These are phyloP conservation scores for Oscheius sp. DNA, from an alignment of 1,140 invertebrate species.

Conservation along the genomic window DNA sequence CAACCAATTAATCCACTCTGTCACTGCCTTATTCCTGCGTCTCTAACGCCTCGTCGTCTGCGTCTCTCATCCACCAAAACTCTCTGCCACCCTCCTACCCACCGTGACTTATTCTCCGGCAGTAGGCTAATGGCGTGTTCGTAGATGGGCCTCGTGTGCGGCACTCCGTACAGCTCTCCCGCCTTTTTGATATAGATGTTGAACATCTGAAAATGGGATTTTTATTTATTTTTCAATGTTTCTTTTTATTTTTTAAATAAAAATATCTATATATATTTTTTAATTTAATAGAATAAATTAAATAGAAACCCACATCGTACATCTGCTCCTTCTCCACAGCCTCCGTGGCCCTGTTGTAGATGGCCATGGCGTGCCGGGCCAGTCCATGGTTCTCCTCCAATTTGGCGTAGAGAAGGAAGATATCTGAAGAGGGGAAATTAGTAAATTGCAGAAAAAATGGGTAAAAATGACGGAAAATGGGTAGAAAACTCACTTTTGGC, in stretches of 20 bases:
- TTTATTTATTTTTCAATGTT: slow-evolving; percentile 18
- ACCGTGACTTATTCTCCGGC: slow-evolving; percentile 78
- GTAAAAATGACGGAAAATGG: slow-evolving; percentile 7
- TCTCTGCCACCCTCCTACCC: no score
- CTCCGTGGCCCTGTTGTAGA: slow-evolving; percentile 89
- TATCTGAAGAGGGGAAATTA: slow-evolving; percentile 65
- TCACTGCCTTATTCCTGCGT: not conserved
- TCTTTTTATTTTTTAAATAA: no score
- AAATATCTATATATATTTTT: no score
- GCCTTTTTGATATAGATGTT: slow-evolving; percentile 98
- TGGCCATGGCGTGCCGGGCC: slow-evolving; percentile 92
- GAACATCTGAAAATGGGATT: slow-evolving; percentile 73
- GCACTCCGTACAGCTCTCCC: slow-evolving; percentile 92
- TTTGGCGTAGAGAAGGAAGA: slow-evolving; percentile 95
- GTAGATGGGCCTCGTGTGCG: slow-evolving; percentile 92
- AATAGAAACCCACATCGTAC: slow-evolving; percentile 72
- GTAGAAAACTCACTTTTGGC: slow-evolving; percentile 72
- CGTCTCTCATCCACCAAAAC: no score
- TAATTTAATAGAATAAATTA: slow-evolving; percentile 1
- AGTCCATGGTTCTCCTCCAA: slow-evolving; percentile 96
- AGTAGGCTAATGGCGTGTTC: slow-evolving; percentile 94
- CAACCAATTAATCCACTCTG: not conserved
- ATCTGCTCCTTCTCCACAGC: slow-evolving; percentile 86
- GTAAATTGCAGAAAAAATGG: not conserved
- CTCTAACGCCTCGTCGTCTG: no score